Evolutionary conservation across 2,113 vertebrate genomes (phyloP).

Genomic region (Archilochus colubris): DNA sequence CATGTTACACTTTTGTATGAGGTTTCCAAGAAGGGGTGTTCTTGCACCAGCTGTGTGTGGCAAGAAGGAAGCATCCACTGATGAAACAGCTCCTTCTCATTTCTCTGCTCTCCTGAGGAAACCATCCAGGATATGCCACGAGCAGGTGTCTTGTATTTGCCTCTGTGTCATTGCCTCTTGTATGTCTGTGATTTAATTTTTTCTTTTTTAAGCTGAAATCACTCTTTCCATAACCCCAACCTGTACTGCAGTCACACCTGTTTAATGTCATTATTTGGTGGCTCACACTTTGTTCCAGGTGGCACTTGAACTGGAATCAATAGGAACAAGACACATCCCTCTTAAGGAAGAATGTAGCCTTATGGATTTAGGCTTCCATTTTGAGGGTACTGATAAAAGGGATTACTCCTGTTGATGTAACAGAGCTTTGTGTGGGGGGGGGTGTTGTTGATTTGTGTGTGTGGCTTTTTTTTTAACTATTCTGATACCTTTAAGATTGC

Average conservation of each 20-base stretch:
- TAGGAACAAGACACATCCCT: neutral
- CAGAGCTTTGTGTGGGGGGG: neutral
- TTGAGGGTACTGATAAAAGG: neutral
- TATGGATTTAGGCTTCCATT: neutral
- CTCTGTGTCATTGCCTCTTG: neutral
- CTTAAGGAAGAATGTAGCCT: neutral
- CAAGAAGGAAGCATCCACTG: neutral
- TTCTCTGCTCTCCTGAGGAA: neutral
- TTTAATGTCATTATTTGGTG: neutral
- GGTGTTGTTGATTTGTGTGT: too few species aligned
- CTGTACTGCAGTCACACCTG: neutral
- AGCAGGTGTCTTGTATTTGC: neutral
- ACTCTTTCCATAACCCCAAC: neutral
- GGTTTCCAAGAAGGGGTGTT: neutral
- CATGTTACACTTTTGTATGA: neutral
- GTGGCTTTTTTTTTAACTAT: neutral
- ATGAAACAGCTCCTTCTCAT: neutral
- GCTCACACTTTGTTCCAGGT: neutral
- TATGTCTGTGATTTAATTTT: neutral
- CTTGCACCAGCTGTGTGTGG: neutral
- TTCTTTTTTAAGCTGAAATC: neutral
- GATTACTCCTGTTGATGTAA: neutral
- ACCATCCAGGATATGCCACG: neutral
- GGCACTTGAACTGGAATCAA: neutral
- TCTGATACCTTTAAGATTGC: neutral